Percentiles rank a stretch among this genome's conserved stretches.
Conservation (phyloP, 1,140 invertebrate genomes). For the Psix sp. region DNA sequence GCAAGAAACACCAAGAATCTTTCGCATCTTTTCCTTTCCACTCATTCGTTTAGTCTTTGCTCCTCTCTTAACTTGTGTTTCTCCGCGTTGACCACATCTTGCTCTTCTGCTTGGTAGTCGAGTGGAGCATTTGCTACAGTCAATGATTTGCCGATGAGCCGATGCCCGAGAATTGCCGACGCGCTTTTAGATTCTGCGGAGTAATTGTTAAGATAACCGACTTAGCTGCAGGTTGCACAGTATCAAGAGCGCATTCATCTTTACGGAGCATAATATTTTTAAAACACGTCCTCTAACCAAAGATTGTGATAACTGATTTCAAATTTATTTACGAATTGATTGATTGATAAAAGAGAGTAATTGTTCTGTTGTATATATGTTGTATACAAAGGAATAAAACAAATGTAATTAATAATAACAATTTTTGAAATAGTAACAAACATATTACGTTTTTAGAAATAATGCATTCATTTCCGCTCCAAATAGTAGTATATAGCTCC, state of each 20-base stretch:
- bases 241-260: not conserved
- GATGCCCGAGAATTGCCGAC: conserved; percentile 17
- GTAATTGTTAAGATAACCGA: conserved; percentile 37
- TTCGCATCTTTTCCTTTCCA: conserved; percentile 65
- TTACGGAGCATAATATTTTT: too few species aligned
- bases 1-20: conserved; percentile 60
- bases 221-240: conserved; percentile 2
- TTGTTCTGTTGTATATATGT: too few species aligned
- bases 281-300: too few species aligned
- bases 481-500: too few species aligned
- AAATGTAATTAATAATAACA: too few species aligned
- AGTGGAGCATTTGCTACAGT: conserved; percentile 34
- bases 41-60: conserved; percentile 12
- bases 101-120: conserved; percentile 20
- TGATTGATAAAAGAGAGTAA: too few species aligned
- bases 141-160: conserved; percentile 42
- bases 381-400: too few species aligned
- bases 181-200: conserved; percentile 5
- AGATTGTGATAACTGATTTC: too few species aligned
- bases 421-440: too few species aligned
- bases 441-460: too few species aligned
- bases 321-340: too few species aligned
- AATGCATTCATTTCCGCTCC: too few species aligned
- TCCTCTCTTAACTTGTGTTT: not conserved
- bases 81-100: not conserved